phyloP scores from a whole-genome alignment of 2,888 invertebrate genomes.

The Dorcus hopei region DNA sequence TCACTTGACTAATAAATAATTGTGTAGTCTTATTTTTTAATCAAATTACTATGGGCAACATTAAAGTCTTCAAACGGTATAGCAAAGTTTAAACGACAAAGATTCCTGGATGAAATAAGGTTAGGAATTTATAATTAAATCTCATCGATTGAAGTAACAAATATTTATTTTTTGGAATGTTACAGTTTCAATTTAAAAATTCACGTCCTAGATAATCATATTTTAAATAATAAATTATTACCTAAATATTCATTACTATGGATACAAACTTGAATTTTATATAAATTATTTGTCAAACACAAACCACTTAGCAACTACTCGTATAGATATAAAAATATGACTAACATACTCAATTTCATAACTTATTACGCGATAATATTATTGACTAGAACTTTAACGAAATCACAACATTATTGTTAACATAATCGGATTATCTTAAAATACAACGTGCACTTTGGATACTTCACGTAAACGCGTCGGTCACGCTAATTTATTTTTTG shows the following conservation, averaged over 20 bases:
- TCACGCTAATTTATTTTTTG: too few species aligned
- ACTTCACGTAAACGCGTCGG: too few species aligned
- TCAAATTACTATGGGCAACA: too few species aligned
- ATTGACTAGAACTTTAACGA: constrained; percentile 2
- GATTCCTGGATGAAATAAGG: too few species aligned
- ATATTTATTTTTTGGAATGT: constrained; percentile 49
- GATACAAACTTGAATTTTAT: background rate
- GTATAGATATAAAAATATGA: constrained; percentile 10
- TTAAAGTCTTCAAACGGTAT: too few species aligned
- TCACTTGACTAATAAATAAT: too few species aligned
- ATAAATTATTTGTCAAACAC: constrained; percentile 2
- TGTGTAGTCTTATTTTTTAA: too few species aligned
- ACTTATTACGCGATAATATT: background rate
- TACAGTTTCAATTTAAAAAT: constrained; percentile 32
- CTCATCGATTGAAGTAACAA: constrained; percentile 31
- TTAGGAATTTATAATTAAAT: too few species aligned
- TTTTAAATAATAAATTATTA: constrained; percentile 28
- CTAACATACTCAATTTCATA: constrained; percentile 2
- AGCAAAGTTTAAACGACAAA: too few species aligned
- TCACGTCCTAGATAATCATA: constrained; percentile 29
- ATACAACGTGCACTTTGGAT: too few species aligned
- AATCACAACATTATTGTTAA: constrained; percentile 2
- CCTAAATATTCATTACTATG: constrained; percentile 10
- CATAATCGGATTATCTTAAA: too few species aligned
- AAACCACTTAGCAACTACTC: constrained; percentile 9